Evolutionary conservation across 1,140 invertebrate genomes (phyloP).

Genomic region (Scaptomyza montana): DNA sequence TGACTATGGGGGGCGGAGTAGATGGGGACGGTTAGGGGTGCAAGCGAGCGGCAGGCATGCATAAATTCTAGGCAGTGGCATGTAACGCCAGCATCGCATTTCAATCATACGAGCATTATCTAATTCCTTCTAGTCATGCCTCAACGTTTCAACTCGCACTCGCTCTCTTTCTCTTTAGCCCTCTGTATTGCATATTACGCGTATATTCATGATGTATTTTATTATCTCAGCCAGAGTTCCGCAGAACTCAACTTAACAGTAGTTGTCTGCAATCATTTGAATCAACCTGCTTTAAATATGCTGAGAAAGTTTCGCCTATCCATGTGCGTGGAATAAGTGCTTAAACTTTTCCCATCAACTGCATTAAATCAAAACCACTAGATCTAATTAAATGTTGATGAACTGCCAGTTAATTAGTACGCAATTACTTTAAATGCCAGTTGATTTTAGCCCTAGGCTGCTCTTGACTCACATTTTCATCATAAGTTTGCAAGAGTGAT

Average conservation of each 20-base stretch:
- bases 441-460: no score
- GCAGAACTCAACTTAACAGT: slow-evolving; percentile 41
- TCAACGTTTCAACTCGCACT: slow-evolving; percentile 20
- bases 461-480: no score
- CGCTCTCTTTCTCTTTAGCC: neutral
- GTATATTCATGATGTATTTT: slow-evolving; percentile 61
- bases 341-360: slow-evolving; percentile 54
- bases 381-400: slow-evolving; percentile 57
- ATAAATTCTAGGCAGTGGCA: slow-evolving; percentile 72
- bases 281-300: slow-evolving; percentile 69
- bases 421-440: slow-evolving; percentile 20
- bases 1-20: neutral
- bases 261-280: slow-evolving; percentile 63
- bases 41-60: slow-evolving; percentile 60
- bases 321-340: slow-evolving; percentile 46
- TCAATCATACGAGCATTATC: slow-evolving; percentile 72
- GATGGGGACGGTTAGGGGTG: neutral
- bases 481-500: no score
- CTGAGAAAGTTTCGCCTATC: slow-evolving; percentile 53
- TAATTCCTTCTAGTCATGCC: slow-evolving; percentile 61
- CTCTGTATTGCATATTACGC: slow-evolving; percentile 2
- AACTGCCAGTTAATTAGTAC: slow-evolving; percentile 25
- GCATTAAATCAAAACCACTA: slow-evolving; percentile 24
- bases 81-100: slow-evolving; percentile 79
- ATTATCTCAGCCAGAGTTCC: slow-evolving; percentile 31